A percentile compares a stretch with the other conserved stretches of the same genome.
Evolutionary conservation across 2,888 invertebrate genomes (phyloP).

Genomic region (Elysia crispata): DNA sequence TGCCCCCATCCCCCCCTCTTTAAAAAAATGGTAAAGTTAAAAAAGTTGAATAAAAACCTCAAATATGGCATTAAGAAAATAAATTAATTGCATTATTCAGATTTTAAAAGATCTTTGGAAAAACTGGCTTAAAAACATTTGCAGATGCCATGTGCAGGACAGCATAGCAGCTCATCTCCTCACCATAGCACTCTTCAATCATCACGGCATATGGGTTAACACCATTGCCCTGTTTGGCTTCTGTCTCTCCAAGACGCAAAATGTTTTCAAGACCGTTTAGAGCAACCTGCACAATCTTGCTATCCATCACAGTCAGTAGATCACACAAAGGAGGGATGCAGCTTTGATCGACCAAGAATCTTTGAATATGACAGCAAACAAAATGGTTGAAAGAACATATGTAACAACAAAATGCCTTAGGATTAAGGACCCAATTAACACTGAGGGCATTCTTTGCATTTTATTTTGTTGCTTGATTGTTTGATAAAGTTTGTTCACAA

Average conservation of each 20-base stretch:
- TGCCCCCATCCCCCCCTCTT: no score
- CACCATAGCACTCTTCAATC: conserved; percentile 97
- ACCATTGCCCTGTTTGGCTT: conserved; percentile 81
- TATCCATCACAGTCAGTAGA: conserved; percentile 92
- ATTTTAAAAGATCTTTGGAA: neutral
- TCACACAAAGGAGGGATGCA: conserved; percentile 96
- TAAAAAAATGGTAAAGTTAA: no score
- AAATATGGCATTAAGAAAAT: no score
- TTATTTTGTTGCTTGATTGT: no score
- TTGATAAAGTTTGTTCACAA: no score
- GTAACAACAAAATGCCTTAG: no score
- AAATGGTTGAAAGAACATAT: no score
- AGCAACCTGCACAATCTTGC: conserved; percentile 95
- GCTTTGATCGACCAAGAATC: conserved; percentile 82
- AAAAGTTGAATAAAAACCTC: no score
- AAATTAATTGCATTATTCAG: neutral
- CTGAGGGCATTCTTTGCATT: no score
- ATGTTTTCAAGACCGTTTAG: conserved; percentile 97
- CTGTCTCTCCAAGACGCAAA: conserved; percentile 91
- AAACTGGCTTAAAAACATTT: neutral
- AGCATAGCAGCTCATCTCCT: conserved; percentile 60
- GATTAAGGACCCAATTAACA: no score
- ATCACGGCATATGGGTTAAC: conserved; percentile 93
- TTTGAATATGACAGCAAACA: conserved; percentile 46
- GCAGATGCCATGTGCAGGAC: neutral